A percentile compares a stretch with the other conserved stretches of the same genome.
These are phyloP conservation scores for Magallana ariakensis DNA, from an alignment of 1,140 invertebrate species.

Conservation along the genomic window DNA sequence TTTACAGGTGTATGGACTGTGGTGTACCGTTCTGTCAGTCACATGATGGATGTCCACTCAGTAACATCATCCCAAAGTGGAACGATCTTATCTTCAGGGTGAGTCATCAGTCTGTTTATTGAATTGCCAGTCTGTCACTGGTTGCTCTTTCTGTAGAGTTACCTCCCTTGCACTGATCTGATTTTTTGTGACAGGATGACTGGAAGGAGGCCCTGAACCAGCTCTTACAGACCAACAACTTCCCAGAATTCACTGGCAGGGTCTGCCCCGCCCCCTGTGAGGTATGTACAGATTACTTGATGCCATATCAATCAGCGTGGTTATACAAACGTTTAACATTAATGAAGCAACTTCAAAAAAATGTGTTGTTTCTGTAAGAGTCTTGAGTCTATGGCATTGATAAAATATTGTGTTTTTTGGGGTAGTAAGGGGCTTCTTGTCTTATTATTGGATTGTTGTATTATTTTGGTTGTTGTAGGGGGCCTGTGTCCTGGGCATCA, in stretches of 20 bases:
- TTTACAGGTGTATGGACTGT: constrained; percentile 95
- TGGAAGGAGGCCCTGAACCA: constrained; percentile 98
- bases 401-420: no score
- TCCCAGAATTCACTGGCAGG: constrained; percentile 99
- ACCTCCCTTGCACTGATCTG: background rate
- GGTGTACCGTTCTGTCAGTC: constrained; percentile 99
- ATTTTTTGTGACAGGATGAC: constrained; percentile 84
- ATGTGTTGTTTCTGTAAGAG: no score
- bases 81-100: constrained; percentile 95
- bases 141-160: background rate
- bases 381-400: no score
- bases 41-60: constrained; percentile 96
- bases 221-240: constrained; percentile 98
- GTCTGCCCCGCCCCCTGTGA: constrained; percentile 99
- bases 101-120: constrained; percentile 39
- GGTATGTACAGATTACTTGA: constrained; percentile 66
- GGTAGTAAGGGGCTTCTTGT: no score
- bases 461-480: constrained; percentile 81
- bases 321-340: no score
- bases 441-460: no score
- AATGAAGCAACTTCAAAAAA: no score
- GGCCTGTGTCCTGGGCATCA: constrained; percentile 97
- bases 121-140: background rate
- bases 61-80: constrained; percentile 99
- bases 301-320: no score